Conservation (phyloP, 2,888 invertebrate species). For the Sialis fuliginosa region DNA sequence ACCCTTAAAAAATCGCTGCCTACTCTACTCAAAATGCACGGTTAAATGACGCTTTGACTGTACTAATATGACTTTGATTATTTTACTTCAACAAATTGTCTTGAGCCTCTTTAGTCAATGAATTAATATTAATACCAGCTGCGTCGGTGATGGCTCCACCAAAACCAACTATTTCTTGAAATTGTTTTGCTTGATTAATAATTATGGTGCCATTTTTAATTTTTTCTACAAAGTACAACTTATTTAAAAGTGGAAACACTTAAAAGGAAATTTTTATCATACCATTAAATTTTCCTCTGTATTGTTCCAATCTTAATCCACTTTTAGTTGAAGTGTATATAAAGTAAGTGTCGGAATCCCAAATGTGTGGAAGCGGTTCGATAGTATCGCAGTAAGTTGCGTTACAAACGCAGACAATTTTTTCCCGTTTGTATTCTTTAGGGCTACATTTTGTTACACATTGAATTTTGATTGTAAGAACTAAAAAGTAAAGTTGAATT, state of each 20-base stretch:
- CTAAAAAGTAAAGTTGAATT: no score
- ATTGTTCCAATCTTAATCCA: constrained; percentile 32
- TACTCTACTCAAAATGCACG: no score
- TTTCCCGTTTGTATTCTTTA: constrained; percentile 15
- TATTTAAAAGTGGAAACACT: not conserved
- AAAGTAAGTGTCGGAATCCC: constrained; percentile 24
- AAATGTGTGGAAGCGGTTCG: constrained; percentile 28
- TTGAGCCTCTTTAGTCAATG: constrained; percentile 34
- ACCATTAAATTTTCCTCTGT: not conserved
- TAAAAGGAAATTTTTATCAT: not conserved
- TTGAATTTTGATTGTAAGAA: no score
- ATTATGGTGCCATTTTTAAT: constrained; percentile 3
- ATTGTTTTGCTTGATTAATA: constrained; percentile 14
- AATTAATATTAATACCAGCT: constrained; percentile 49
- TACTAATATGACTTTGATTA: no score
- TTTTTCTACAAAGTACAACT: not conserved
- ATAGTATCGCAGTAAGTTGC: constrained; percentile 50
- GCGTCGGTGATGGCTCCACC: constrained; percentile 67
- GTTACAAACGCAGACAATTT: constrained; percentile 52
- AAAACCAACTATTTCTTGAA: constrained; percentile 62
- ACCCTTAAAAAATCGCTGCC: no score
- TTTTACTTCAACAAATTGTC: constrained; percentile 31
- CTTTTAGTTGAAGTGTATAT: constrained; percentile 38
- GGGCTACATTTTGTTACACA: constrained; percentile 1
- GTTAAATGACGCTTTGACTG: no score